These are phyloP conservation scores for Colaptes auratus DNA, from an alignment of 2,113 vertebrate species.

Conservation along the genomic window DNA sequence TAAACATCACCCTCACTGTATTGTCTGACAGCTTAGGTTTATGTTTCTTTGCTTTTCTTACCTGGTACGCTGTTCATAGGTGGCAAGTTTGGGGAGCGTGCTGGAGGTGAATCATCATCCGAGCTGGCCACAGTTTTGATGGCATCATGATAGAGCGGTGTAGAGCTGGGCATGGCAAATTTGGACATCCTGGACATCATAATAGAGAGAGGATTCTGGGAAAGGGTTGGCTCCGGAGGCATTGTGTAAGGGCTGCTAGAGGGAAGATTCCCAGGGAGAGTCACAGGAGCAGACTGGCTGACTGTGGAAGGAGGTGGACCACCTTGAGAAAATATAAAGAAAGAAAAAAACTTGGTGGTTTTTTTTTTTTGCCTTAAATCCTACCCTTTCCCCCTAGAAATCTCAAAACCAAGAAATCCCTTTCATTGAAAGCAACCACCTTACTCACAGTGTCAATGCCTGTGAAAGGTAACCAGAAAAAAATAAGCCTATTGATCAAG, in stretches of 20 bases:
- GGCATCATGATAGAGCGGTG: constrained; percentile 97
- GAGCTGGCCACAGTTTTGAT: constrained; percentile 99
- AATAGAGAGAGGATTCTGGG: constrained; percentile 98
- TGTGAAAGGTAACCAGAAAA: constrained; percentile 3
- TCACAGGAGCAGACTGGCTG: constrained; percentile 85
- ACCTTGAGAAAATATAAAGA: constrained; percentile 72
- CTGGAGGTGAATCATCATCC: constrained; percentile 96
- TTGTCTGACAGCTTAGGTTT: neutral
- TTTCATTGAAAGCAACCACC: neutral
- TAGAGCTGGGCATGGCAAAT: constrained; percentile 99
- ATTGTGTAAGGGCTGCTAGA: constrained; percentile 96
- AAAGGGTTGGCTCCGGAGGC: constrained; percentile 95
- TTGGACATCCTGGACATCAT: constrained; percentile 99
- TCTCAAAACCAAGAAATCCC: neutral
- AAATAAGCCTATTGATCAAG: neutral
- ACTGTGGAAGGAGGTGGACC: constrained; percentile 89
- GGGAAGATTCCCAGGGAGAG: constrained; percentile 87
- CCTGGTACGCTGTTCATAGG: constrained; percentile 92
- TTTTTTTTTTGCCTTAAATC: neutral
- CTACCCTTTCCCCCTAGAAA: neutral
- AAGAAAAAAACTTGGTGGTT: neutral
- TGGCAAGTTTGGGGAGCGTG: constrained; percentile 95
- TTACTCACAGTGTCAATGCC: neutral
- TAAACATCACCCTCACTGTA: neutral
- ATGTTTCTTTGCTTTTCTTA: constrained; percentile 54